These are phyloP conservation scores for Chrysolina oricalcia DNA, from an alignment of 2,888 invertebrate genomes.

Conservation along the genomic window DNA sequence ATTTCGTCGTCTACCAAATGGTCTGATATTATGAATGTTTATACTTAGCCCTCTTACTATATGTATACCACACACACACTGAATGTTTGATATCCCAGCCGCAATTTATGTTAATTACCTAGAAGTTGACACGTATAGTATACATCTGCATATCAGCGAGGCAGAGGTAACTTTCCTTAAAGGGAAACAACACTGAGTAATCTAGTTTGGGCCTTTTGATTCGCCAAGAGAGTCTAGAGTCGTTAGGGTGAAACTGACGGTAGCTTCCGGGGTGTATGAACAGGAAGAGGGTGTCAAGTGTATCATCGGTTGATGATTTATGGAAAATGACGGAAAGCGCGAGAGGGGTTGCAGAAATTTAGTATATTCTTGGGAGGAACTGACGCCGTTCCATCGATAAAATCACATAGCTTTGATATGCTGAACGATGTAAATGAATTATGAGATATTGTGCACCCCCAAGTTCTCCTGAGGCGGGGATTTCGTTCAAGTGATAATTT, in stretches of 20 bases:
- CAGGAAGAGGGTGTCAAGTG: constrained; percentile 27
- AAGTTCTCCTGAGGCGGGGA: neutral
- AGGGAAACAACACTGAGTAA: constrained; percentile 33
- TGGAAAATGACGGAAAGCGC: constrained; percentile 23
- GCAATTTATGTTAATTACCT: constrained; percentile 56
- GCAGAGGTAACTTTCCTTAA: constrained; percentile 28
- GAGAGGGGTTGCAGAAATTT: constrained; percentile 1
- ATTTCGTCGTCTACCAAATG: neutral
- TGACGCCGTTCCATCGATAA: neutral
- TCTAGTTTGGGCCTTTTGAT: constrained; percentile 21
- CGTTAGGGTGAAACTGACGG: constrained; percentile 17
- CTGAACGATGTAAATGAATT: constrained; percentile 21
- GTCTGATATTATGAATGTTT: neutral
- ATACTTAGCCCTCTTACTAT: constrained; percentile 32
- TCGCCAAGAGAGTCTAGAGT: constrained; percentile 14
- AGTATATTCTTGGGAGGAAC: neutral
- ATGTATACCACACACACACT: constrained; percentile 39
- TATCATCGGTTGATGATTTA: constrained; percentile 22
- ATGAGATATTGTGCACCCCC: constrained; percentile 3
- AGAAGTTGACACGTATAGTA: constrained; percentile 45
- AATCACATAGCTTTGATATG: constrained; percentile 13
- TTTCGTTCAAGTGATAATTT: neutral
- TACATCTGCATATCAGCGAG: constrained; percentile 38
- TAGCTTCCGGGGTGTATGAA: constrained; percentile 15
- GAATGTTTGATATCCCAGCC: constrained; percentile 51